Base-by-base conservation (phyloP, 2,797 vertebrate genomes). In the Sebastes matsubarae region DNA sequence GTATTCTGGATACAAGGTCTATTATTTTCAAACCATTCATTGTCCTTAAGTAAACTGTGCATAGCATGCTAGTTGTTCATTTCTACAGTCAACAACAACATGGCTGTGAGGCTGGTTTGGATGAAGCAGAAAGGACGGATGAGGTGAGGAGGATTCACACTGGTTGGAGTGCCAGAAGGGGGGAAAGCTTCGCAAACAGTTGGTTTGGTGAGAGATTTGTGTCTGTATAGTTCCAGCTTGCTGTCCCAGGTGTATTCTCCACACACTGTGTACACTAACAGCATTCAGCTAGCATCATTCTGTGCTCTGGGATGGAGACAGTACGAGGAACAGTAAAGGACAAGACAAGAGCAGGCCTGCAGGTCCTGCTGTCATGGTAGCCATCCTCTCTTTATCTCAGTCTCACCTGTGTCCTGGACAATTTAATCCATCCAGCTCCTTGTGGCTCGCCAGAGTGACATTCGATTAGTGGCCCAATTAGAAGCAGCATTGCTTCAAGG, bases 381-480 rank as follows among this genome's bases (percentile, higher is more conserved):
- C 81, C 80, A 69, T 83, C 76, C 73, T 84, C 86, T 89, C 88
- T 91, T 92, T 94, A 94, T 94, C 92, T 87, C 83, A 65, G 70
- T 83, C 86, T 91, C 91, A 92, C 92, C 91, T 91, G 87, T 88
- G 91, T 90, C 91, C 68, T 6, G 61, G 85, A 89, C 91, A 89
- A 88, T 94, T 95, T 96, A 96, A 96, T 95, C 90, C 95, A 91
- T 88, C 91, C 88, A 92, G 92, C 91, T 94, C 90, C 84, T 91
- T 84, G 90, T 93, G 94, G 90, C 88, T 91, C 85, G 92, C 81
- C 87, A 86, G 88, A 92, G 85, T 96, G 96, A 96, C 95, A 96
- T 96, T 97, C 95, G 95, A 97, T 97, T 97, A 97, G 95, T 92
- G 93, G 95, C 88, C 92, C 93, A 97, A 96, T 97, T 97, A 97